Evolutionary conservation across 2,797 vertebrate genomes (phyloP), one percentile per base, ranked within the genome.

Genomic region (Parauchenoglanis ngamensis): DNA sequence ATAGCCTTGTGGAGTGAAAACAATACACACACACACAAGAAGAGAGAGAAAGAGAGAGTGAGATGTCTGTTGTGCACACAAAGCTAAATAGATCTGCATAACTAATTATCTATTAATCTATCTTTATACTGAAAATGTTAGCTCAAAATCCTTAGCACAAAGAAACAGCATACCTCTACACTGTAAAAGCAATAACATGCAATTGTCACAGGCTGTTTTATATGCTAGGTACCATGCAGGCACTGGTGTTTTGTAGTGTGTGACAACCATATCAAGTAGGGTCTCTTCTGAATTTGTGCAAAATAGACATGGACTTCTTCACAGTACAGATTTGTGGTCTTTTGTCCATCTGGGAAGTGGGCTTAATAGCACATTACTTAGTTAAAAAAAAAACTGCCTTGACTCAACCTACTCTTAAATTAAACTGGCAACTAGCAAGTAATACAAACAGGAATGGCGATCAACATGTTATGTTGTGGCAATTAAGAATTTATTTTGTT

Each of bases 311-410:
- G 49, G 28, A 44, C 78, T 87, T 89, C 23, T 61, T 90, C 61
- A 79, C 49, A 84, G 35, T 21, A 31, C 72, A 72, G 82, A 54
- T 61, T 85, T 46, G 21, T 40, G n/a, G 56, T 72, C 82, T 86
- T 84, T 63, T 85, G 87, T 52, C 81, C 80, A 67, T 87, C 89
- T 90, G 86, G 31, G 35, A 52, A 54, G 67, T 73, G 31, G 68
- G 59, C 31, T 83, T 84, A 67, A 87, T 61, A 72, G 12, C 0
- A n/a, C 59, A 52, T 79, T 56, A 54, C 3, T 63, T 12, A 44
- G 76, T 15, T 25, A 61, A 7, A 40, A 13, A 40, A 13, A 76
- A 40, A 40, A 61, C 54, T 40, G 21, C 54, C 2, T 79, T 59
- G 12, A 52, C 46, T 54, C 49, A 54, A 44, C 35, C 73, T 70